Conservation (phyloP, 2,113 vertebrate species). For the Tragulus kanchil region DNA sequence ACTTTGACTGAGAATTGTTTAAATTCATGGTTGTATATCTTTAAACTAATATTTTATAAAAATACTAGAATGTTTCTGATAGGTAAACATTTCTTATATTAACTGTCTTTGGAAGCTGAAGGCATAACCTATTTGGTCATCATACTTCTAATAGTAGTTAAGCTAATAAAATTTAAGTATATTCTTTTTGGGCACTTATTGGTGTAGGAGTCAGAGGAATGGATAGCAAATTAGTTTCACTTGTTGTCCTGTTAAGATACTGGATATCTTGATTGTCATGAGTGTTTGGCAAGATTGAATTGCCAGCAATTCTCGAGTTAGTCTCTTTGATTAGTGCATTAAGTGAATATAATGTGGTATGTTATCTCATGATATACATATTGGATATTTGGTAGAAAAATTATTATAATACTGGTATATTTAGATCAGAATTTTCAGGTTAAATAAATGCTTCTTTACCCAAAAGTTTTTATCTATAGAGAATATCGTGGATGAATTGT, state of each 20-base stretch:
- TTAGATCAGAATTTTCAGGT: neutral
- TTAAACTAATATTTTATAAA: conserved; percentile 38
- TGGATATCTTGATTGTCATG: neutral
- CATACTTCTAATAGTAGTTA: neutral
- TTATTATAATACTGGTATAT: conserved; percentile 6
- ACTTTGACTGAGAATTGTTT: neutral
- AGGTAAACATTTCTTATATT: conserved; percentile 18
- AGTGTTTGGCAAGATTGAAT: neutral
- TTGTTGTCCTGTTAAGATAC: neutral
- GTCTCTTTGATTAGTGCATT: neutral
- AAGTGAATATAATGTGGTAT: neutral
- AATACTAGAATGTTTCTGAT: conserved; percentile 14
- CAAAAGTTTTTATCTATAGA: neutral
- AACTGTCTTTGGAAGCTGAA: neutral
- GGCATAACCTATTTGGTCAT: neutral
- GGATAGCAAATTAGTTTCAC: neutral
- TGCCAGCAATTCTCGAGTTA: conserved; percentile 6
- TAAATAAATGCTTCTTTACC: neutral
- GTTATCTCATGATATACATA: neutral
- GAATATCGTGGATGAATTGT: neutral
- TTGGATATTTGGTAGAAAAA: neutral
- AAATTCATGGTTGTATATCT: conserved; percentile 13
- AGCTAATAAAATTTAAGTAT: conserved; percentile 25
- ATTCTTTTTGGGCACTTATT: neutral
- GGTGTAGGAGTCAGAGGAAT: neutral